Percentiles rank a stretch among this genome's conserved stretches.
phyloP scores from a whole-genome alignment of 2,113 vertebrate species.

The Passerina amoena region DNA sequence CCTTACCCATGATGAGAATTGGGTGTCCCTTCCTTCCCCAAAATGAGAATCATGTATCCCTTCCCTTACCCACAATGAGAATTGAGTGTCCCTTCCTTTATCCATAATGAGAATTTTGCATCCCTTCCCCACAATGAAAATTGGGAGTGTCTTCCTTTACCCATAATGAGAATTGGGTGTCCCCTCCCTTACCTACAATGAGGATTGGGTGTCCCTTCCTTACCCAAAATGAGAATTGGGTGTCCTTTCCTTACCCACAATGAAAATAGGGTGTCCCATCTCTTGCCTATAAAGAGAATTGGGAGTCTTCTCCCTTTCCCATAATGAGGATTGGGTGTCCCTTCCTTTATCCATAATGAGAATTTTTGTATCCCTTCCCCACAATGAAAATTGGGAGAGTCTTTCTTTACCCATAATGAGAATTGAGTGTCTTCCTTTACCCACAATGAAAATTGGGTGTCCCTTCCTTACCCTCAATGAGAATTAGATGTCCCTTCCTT shows the following conservation, averaged over 20 bases:
- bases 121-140: background rate
- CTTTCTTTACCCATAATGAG: background rate
- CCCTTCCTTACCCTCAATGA: background rate
- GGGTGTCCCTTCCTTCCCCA: too few species aligned
- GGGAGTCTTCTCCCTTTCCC: background rate
- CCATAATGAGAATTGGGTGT: background rate
- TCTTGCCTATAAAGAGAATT: too few species aligned
- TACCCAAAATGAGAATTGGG: too few species aligned
- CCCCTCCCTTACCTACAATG: background rate
- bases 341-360: background rate
- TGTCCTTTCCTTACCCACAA: background rate
- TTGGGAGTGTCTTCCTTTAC: rapidly evolving
- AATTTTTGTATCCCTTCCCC: background rate
- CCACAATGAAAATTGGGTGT: background rate
- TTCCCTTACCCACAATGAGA: background rate
- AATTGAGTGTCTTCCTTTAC: background rate
- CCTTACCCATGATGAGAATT: background rate
- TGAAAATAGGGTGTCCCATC: too few species aligned
- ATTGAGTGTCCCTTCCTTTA: background rate
- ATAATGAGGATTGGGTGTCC: background rate
- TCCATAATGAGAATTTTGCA: background rate
- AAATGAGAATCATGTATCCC: background rate
- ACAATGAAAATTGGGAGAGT: background rate
- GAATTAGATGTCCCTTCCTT: background rate
- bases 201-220: background rate